Percentiles rank a stretch among this genome's conserved stretches.
Conservation (phyloP, 1,140 invertebrate species). For the Probaryconus sp. region DNA sequence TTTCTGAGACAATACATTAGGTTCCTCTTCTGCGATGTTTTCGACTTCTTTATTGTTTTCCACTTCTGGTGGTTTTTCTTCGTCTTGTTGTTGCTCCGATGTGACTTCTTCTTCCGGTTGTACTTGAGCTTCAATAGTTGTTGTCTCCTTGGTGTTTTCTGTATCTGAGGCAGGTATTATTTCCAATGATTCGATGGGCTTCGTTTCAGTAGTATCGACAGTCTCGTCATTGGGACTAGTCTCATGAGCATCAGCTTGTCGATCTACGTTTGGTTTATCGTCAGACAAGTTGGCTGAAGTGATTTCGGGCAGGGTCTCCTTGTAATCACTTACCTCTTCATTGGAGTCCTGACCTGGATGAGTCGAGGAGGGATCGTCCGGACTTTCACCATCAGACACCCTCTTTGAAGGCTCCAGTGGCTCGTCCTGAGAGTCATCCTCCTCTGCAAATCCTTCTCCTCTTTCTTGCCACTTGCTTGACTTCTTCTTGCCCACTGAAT, state of each 20-base stretch:
- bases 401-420: conserved; percentile 66
- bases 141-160: conserved; percentile 17
- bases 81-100: too few relatives aligned
- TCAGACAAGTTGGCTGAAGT: conserved; percentile 78
- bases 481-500: conserved; percentile 70
- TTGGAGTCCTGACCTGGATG: conserved; percentile 73
- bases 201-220: too few relatives aligned
- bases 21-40: conserved; percentile 23
- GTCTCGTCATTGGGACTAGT: too few relatives aligned
- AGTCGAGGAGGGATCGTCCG: conserved; percentile 71
- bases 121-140: conserved; percentile 34
- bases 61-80: too few relatives aligned
- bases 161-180: background rate
- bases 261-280: conserved; percentile 78
- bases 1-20: background rate
- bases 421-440: conserved; percentile 75
- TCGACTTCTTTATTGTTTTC: conserved; percentile 35
- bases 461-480: conserved; percentile 75
- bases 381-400: conserved; percentile 62
- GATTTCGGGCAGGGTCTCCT: conserved; percentile 76
- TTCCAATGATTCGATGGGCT: background rate
- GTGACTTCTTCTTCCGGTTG: conserved; percentile 7
- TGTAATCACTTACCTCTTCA: conserved; percentile 78
- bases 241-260: conserved; percentile 70
- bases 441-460: conserved; percentile 73